These are phyloP conservation scores for Bombus pascuorum DNA, from an alignment of 1,140 invertebrate genomes.

Conservation along the genomic window DNA sequence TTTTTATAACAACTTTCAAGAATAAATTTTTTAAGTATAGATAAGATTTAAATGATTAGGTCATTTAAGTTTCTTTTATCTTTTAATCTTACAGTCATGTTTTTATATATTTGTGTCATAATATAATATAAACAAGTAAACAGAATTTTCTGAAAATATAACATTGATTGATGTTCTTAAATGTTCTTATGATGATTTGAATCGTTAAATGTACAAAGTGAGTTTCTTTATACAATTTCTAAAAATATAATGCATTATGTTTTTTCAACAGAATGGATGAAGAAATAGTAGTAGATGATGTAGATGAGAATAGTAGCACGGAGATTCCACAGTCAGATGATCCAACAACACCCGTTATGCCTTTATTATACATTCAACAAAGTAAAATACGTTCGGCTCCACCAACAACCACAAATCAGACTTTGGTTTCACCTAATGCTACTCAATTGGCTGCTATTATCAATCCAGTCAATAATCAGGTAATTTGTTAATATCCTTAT, in stretches of 20 bases:
- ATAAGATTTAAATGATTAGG: not conserved
- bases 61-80: not conserved
- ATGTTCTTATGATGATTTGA: not conserved
- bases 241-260: not conserved
- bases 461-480: conserved; percentile 77
- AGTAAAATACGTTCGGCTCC: conserved; percentile 75
- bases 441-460: conserved; percentile 76
- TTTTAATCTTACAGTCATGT: not conserved
- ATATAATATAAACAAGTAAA: not conserved
- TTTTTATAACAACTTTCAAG: not conserved
- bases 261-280: conserved; percentile 76
- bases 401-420: conserved; percentile 70
- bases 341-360: conserved; percentile 74
- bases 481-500: conserved; percentile 54
- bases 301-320: conserved; percentile 68
- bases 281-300: conserved; percentile 77
- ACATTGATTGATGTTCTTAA: not conserved
- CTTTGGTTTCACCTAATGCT: conserved; percentile 70
- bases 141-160: not conserved
- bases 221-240: not conserved
- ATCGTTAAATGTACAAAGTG: not conserved
- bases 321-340: conserved; percentile 67
- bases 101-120: not conserved
- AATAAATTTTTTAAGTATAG: not conserved
- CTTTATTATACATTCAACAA: conserved; percentile 78